Evolutionary conservation across 1,140 invertebrate genomes (phyloP).

Genomic region (Diabrotica undecimpunctata): DNA sequence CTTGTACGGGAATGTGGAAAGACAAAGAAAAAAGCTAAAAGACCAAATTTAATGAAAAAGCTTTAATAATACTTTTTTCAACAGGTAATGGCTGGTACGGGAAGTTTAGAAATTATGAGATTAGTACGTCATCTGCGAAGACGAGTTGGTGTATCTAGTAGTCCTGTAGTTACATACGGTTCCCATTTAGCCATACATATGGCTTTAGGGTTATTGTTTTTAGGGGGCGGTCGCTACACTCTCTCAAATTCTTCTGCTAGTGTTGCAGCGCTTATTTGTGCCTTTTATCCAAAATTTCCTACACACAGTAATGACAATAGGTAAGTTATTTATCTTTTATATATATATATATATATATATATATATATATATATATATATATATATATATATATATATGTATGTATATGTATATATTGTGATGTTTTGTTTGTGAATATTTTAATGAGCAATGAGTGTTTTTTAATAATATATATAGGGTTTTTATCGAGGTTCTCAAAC

Average conservation of each 20-base stretch:
- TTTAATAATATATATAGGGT: too few relatives aligned
- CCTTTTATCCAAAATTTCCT: slow-evolving; percentile 96
- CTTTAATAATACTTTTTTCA: slow-evolving; percentile 20
- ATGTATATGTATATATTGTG: too few relatives aligned
- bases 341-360: too few relatives aligned
- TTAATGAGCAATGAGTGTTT: too few relatives aligned
- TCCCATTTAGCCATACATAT: slow-evolving; percentile 93
- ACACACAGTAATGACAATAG: slow-evolving; percentile 94
- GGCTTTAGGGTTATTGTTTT: slow-evolving; percentile 86
- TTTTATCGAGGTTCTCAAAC: too few relatives aligned
- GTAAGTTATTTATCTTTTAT: slow-evolving; percentile 51
- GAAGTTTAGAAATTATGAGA: slow-evolving; percentile 81
- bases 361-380: too few relatives aligned
- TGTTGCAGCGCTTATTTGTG: slow-evolving; percentile 83
- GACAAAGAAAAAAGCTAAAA: too few relatives aligned
- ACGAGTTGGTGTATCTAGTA: slow-evolving; percentile 61
- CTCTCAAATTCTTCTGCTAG: slow-evolving; percentile 78
- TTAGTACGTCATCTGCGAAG: slow-evolving; percentile 80
- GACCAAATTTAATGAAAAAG: too few relatives aligned
- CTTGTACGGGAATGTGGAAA: too few relatives aligned
- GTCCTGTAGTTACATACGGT: slow-evolving; percentile 77
- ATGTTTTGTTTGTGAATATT: too few relatives aligned
- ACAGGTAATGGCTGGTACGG: slow-evolving; percentile 88
- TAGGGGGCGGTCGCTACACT: slow-evolving; percentile 89
- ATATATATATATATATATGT: too few relatives aligned